Percentiles rank a stretch among this genome's conserved stretches.
Conservation (phyloP, 2,113 vertebrate species). For the Morone saxatilis region DNA sequence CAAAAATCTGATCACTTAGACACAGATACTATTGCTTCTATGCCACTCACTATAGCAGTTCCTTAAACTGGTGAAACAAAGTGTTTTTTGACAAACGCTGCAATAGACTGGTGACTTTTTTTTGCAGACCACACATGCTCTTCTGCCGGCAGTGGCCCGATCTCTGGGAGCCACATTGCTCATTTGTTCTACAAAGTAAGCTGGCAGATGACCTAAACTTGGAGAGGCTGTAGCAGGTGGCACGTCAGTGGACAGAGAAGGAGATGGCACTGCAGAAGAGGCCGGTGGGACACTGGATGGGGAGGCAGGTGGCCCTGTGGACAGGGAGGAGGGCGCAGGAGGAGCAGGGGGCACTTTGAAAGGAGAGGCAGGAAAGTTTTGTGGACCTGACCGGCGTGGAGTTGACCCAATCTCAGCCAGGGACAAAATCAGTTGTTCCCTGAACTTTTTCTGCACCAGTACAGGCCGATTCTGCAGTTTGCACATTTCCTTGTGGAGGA, state of each 20-base stretch:
- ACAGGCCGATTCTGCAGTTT: constrained; percentile 49
- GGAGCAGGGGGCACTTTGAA: neutral
- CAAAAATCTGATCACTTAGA: neutral
- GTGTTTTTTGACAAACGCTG: constrained; percentile 70
- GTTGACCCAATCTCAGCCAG: constrained; percentile 67
- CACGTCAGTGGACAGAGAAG: neutral
- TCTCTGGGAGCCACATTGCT: constrained; percentile 53
- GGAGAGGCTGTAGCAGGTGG: neutral
- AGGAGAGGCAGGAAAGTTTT: constrained; percentile 25
- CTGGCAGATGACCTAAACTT: constrained; percentile 62
- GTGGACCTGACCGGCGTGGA: constrained; percentile 49
- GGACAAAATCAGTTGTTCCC: constrained; percentile 66
- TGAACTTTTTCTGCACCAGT: constrained; percentile 59
- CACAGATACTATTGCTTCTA: constrained; percentile 48
- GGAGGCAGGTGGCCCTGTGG: neutral
- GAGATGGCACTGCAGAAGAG: neutral
- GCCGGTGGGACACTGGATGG: neutral
- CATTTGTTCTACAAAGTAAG: constrained; percentile 69
- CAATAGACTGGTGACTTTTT: constrained; percentile 70
- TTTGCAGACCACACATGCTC: constrained; percentile 68
- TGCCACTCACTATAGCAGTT: constrained; percentile 75
- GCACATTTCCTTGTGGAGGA: constrained; percentile 71
- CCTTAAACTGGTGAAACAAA: constrained; percentile 66
- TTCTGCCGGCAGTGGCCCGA: constrained; percentile 62
- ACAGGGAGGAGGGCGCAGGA: neutral